Conservation (phyloP, 2,797 vertebrate species). For the Molossus molossus region DNA sequence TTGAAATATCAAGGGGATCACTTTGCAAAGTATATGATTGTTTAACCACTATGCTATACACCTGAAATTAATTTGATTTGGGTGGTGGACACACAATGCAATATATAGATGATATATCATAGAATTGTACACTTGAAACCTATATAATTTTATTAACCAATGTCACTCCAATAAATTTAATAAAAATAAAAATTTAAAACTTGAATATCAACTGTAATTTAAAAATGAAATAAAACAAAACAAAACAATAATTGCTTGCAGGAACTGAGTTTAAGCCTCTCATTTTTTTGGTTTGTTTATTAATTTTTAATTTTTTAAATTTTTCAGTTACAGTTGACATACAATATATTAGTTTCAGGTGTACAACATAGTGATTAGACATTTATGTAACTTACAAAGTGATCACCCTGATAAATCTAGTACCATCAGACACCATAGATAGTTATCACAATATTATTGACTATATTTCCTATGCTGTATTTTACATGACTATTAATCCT, state of each 20-base stretch:
- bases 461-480: background rate
- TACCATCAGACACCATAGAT: background rate
- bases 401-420: background rate
- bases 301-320: background rate
- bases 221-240: background rate
- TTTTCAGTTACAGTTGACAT: background rate
- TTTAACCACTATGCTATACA: background rate
- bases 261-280: background rate
- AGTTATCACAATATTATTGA: background rate
- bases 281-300: no score
- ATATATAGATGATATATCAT: background rate
- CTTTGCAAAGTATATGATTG: background rate
- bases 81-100: background rate
- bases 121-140: background rate
- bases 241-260: background rate
- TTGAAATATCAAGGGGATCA: background rate
- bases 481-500: background rate
- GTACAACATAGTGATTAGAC: background rate
- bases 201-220: background rate
- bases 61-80: background rate
- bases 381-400: background rate
- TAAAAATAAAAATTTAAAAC: background rate
- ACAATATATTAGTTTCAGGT: background rate
- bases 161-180: background rate
- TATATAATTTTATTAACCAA: background rate